Evolutionary conservation across 2,113 vertebrate genomes (phyloP), one percentile per base, ranked within the genome.

Genomic region (Perca fluviatilis): DNA sequence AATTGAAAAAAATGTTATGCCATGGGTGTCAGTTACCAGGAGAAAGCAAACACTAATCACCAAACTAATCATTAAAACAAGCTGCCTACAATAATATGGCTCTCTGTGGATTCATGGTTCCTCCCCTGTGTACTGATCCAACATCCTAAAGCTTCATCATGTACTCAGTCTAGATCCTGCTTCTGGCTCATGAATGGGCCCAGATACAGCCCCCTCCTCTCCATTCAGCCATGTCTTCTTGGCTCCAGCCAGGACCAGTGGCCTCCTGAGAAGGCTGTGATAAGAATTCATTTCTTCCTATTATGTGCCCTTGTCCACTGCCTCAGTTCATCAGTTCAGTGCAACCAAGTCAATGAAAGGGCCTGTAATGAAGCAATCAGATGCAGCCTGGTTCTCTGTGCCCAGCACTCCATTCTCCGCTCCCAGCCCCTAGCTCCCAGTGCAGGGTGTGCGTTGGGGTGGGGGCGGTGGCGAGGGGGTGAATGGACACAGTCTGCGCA

Each of bases 281-380:
- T 94, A 94, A 94, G 97, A 98, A 98, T 97, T 95, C 94, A 95
- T 96, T 96, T 97, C 96, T 95, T 93, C 95, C 97, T 96, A 97
- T 98, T 97, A 98, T 72, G 91, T 90, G 94, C 90, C 95, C 96
- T 95, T 96, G 96, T 97, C 96, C 96, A 95, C 94, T 94, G 95
- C 93, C 96, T 95, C 96, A 96, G 97, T 97, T 96, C 97, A 97
- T 97, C 96, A 96, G 96, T 93, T 88, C 91, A 78, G 94, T 88
- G 74, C 89, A 89, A 96, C 89, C 94, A 88, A 97, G 97, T 97
- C 96, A 96, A 97, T 97, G 96, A 96, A 96, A 96, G 94, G 95
- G 92, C 90, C 94, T 51, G 86, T 97, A 96, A 98, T 95, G 94
- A 90, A 92, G 96, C 92, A 91, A 97, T 97, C 94, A 94, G 95